Conservation (phyloP, 2,888 invertebrate species). For the Lithophane leautieri region DNA sequence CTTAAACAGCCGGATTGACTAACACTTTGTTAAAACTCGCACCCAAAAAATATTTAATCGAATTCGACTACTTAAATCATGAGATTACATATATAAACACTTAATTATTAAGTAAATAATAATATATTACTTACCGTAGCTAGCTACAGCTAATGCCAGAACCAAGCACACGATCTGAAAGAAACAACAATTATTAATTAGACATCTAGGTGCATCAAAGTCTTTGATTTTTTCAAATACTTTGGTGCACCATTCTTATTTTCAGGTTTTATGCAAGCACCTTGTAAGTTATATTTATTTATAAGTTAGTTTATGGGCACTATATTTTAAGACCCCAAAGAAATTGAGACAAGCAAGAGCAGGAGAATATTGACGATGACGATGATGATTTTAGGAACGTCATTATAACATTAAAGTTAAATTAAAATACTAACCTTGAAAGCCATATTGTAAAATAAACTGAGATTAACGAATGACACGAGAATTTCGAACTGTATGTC, state of each 20-base stretch:
- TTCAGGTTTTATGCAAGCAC: not conserved
- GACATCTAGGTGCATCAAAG: not conserved
- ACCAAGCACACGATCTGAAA: conserved; percentile 57
- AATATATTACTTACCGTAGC: conserved; percentile 41
- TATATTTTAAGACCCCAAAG: not conserved
- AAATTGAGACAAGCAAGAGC: not conserved
- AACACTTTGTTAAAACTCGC: not conserved
- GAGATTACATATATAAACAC: not conserved
- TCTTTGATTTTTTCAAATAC: no score
- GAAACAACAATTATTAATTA: not conserved
- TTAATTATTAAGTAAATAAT: not conserved
- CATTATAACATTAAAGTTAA: not conserved
- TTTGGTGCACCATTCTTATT: no score
- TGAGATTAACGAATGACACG: not conserved
- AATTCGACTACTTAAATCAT: not conserved
- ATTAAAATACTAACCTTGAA: conserved; percentile 55
- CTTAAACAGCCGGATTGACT: not conserved
- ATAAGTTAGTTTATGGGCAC: no score
- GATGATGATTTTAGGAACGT: not conserved
- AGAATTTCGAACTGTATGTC: conserved; percentile 11
- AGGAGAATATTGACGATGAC: not conserved
- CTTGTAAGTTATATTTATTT: not conserved
- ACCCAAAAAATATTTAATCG: not conserved
- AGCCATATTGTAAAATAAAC: conserved; percentile 45
- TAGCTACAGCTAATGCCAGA: conserved; percentile 42